Base-by-base conservation (phyloP, 2,113 vertebrate species). In the Chloropsis hardwickii region DNA sequence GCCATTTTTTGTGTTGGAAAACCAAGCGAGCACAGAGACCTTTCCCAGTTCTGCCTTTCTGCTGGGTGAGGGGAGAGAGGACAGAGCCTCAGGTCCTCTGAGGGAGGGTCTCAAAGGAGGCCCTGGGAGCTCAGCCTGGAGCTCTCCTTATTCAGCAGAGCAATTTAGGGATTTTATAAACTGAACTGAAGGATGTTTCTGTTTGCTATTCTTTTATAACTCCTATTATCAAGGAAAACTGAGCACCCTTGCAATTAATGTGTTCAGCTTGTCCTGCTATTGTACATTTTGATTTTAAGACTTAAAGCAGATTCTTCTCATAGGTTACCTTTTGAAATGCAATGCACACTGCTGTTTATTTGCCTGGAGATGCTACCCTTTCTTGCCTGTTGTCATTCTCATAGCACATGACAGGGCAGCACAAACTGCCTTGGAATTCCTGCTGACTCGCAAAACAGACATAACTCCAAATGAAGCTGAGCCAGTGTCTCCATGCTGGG, bases 371-470 rank as follows among this genome's bases (percentile, higher is more conserved):
- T 22, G 16, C 12, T 15, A 11, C 15, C 14, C 24, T 51, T 79
- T 78, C 73, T 86, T 47, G 76, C 48, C 44, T 6, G 4, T 69
- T 83, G 64, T 58, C 6, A 28, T 70, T 79, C 77, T 88, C 21
- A 1, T 2, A 40, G 50, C 64, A 45, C 42, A 16, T 27, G n/a
- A 22, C 33, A 17, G 2, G 54, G 33, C 35, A 92, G 62, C 71
- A 83, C 51, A 39, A 74, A 66, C 31, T 27, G 37, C 44, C 56
- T 74, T 2, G 4, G 71, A 88, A 70, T 66, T 90, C 95, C 93
- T 86, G 90, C 90, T 64, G 78, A 64, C 85, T 92, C 88, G 90
- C 81, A 90, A 80, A 94, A 54, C 31, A 88, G 85, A 58, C 47
- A 6, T 23, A 53, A 35, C 89, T 90, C 91, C 78, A 86, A 61